Conservation (phyloP, 2,797 vertebrate species). For the Myioborus melanocephalus region DNA sequence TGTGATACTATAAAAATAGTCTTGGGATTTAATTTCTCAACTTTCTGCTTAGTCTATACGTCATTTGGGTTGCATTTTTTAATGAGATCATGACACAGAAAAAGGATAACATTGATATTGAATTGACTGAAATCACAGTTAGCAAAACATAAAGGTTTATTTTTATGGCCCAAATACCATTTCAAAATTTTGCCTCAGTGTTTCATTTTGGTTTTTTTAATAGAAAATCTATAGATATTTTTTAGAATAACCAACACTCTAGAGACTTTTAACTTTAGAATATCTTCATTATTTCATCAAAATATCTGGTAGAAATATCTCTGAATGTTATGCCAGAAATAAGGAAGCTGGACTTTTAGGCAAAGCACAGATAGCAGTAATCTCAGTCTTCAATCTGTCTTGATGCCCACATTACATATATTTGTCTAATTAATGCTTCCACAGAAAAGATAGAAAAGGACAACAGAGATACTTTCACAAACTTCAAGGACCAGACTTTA, state of each 20-base stretch:
- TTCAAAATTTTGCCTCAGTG: not conserved
- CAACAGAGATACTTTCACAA: not conserved
- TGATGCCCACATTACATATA: fast-evolving
- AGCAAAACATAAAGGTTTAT: not conserved
- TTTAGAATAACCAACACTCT: not conserved
- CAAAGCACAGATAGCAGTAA: not conserved
- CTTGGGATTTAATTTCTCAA: not conserved
- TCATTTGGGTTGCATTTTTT: not conserved
- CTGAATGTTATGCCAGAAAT: not conserved
- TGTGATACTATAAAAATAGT: not conserved
- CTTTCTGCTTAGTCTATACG: not conserved
- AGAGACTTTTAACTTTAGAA: not conserved
- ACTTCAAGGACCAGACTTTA: not conserved
- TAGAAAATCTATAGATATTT: not conserved
- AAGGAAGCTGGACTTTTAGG: not conserved
- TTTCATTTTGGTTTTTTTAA: not conserved
- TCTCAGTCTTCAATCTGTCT: not conserved
- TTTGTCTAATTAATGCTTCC: not conserved
- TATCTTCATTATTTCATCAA: not conserved
- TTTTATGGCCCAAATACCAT: not conserved
- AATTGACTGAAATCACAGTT: not conserved
- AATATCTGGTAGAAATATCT: not conserved
- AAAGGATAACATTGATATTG: not conserved
- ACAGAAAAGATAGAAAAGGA: not conserved
- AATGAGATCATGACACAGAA: not conserved